Evolutionary conservation across 2,113 vertebrate species (phyloP), one percentile per base, ranked within the genome.

Genomic region (Glaucidium brasilianum): DNA sequence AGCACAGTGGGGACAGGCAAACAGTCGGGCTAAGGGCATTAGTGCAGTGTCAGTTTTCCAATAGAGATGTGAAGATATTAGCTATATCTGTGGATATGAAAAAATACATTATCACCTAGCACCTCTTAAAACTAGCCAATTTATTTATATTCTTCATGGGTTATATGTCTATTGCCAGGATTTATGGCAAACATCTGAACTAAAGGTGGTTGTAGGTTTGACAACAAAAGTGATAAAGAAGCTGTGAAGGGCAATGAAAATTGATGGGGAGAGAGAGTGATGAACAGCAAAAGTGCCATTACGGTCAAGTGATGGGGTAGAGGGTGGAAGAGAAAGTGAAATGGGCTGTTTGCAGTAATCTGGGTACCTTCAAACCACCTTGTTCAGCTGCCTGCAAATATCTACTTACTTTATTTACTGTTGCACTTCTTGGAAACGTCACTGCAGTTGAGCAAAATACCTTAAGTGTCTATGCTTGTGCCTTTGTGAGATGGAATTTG

Each of bases 161-260:
- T 89, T 95, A 85, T 92, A 94, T 96, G 88, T 92, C 97, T 97
- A 64, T 97, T 97, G 95, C 85, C 67, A 89, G 94, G 95, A 98
- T 98, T 98, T 98, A 98, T 97, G 92, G 92, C 96, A 98, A 96
- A 96, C 94, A 96, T 97, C 97, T 98, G 95, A 98, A 97, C 94
- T 97, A 97, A 98, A 98, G 96, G 97, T 97, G 98, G 97, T 97
- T 98, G 97, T 97, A 97, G 75, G 95, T 97, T 97, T 98, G 97
- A 98, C 97, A 98, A 97, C 97, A 98, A 92, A 98, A 98, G 95
- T 96, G 97, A 98, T 98, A 98, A 98, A 98, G 95, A 97, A 98
- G 96, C 95, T 96, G 91, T 88, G 86, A 95, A 98, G 93, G 95
- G 96, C 97, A 98, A 97, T 98, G 97, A 98, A 98, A 98, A 98